Conservation (phyloP, 2,113 vertebrate genomes). For the Drymodes brunneopygia region DNA sequence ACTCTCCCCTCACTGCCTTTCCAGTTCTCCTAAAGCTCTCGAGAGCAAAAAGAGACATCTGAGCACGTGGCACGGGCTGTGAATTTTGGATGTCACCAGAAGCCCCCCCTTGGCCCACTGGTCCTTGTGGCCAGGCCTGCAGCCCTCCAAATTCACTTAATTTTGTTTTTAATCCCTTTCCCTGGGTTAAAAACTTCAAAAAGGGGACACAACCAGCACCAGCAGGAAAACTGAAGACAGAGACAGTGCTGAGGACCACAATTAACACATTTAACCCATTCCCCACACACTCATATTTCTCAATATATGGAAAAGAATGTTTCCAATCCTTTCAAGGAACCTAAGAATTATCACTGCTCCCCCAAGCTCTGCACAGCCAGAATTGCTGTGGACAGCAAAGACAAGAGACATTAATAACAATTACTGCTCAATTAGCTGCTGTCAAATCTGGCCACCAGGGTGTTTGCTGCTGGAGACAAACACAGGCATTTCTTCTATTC, state of each 20-base stretch:
- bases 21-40: neutral
- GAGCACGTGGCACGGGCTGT: neutral
- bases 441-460: neutral
- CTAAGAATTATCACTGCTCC: neutral
- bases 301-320: neutral
- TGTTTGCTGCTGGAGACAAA: neutral
- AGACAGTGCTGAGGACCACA: neutral
- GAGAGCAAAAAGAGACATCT: neutral
- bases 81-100: neutral
- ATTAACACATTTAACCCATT: neutral
- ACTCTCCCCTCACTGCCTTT: too few relatives aligned
- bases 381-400: neutral
- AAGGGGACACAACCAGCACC: neutral
- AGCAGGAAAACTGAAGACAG: neutral
- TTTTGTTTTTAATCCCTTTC: neutral
- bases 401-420: neutral
- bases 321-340: neutral
- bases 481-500: neutral
- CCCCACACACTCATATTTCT: neutral
- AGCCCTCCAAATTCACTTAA: neutral
- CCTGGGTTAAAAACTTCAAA: neutral
- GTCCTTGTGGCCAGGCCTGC: neutral
- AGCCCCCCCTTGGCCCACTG: neutral
- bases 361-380: neutral
- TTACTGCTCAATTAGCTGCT: slow-evolving; percentile 35